Conservation (phyloP, 2,888 invertebrate genomes). For the Dynastes tityus region DNA sequence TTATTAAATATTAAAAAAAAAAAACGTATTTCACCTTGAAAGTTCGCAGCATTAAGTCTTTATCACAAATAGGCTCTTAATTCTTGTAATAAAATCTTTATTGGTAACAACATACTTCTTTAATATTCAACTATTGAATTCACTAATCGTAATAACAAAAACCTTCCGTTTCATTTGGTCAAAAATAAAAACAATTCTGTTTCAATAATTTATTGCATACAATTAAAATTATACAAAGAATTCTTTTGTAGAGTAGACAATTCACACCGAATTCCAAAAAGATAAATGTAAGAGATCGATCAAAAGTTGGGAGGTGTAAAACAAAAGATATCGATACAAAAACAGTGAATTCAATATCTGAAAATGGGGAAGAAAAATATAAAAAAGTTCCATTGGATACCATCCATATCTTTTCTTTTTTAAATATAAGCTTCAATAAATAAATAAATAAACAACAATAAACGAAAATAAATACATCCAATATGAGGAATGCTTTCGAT, state of each 20-base stretch:
- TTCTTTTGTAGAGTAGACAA: background rate
- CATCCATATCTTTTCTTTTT: conserved; percentile 3
- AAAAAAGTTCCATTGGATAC: conserved; percentile 22
- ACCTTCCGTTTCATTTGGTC: conserved; percentile 39
- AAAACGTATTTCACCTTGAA: too few relatives aligned
- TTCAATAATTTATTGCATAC: conserved; percentile 7
- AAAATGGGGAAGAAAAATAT: conserved; percentile 21
- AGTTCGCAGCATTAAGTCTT: too few relatives aligned
- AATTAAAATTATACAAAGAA: background rate
- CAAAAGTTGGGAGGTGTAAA: too few relatives aligned
- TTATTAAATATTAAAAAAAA: too few relatives aligned
- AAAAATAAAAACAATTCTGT: conserved; percentile 14
- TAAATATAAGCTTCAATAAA: background rate
- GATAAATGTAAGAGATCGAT: too few relatives aligned
- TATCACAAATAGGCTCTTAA: too few relatives aligned
- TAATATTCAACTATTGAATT: too few relatives aligned
- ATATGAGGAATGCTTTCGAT: background rate
- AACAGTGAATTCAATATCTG: conserved; percentile 52
- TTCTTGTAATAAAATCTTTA: too few relatives aligned
- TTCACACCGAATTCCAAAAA: too few relatives aligned
- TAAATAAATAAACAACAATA: conserved; percentile 11
- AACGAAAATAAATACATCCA: conserved; percentile 8
- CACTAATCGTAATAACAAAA: too few relatives aligned
- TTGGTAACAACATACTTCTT: too few relatives aligned
- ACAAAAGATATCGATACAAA: too few relatives aligned